Percentiles rank a stretch among this genome's conserved stretches.
These are phyloP conservation scores for Drosophila greeni DNA, from an alignment of 2,888 invertebrate species.

Conservation along the genomic window DNA sequence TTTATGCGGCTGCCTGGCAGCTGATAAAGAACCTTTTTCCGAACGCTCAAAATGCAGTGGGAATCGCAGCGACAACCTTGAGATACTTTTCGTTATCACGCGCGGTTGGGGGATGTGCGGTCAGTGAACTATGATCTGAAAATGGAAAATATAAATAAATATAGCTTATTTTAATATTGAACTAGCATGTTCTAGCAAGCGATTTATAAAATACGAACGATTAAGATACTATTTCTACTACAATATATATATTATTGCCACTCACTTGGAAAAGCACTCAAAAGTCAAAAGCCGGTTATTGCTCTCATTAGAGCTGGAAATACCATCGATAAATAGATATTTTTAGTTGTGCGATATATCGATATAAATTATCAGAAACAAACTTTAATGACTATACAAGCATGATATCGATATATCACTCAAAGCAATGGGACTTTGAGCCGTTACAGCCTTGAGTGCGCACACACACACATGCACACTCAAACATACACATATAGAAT, in stretches of 20 bases:
- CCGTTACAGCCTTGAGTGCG: slow-evolving; percentile 18
- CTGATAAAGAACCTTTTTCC: slow-evolving; percentile 43
- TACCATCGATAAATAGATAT: too few relatives aligned
- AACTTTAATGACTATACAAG: too few relatives aligned
- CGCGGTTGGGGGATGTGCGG: slow-evolving; percentile 8
- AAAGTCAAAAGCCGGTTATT: slow-evolving; percentile 24
- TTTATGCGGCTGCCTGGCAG: slow-evolving; percentile 50
- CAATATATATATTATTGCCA: too few relatives aligned
- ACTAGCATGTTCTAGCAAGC: too few relatives aligned
- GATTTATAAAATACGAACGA: too few relatives aligned
- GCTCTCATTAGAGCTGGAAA: background rate
- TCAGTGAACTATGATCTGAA: slow-evolving; percentile 3
- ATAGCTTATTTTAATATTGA: too few relatives aligned
- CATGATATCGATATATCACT: slow-evolving; percentile 23
- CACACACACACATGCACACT: slow-evolving; percentile 14
- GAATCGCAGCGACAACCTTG: slow-evolving; percentile 50
- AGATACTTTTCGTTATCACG: slow-evolving; percentile 51
- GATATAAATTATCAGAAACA: too few relatives aligned
- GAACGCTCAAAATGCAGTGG: slow-evolving; percentile 22
- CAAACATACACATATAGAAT: background rate
- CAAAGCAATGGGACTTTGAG: slow-evolving; percentile 18
- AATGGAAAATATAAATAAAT: too few relatives aligned
- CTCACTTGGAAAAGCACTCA: background rate
- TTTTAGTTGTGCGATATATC: too few relatives aligned
- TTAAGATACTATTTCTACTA: too few relatives aligned